Base-by-base conservation (phyloP, 2,797 vertebrate species). In the Protonibea diacanthus region DNA sequence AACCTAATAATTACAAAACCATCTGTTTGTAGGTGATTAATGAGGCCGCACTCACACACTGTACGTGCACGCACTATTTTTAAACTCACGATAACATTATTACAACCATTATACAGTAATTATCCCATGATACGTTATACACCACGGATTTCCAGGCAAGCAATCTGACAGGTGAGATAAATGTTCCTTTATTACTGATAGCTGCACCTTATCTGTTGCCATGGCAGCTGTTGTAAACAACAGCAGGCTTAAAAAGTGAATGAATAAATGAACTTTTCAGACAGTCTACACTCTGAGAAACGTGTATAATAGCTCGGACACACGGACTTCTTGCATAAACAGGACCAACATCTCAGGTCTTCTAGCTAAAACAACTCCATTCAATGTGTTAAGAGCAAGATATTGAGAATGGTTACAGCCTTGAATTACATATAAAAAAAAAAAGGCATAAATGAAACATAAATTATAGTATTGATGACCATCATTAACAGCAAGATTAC, bases 11-110 rank as follows among this genome's bases (percentile, higher is more conserved):
- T 67, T 44, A 45, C 56, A 13, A 40, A 6, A 23, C 47, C 70
- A 58, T 66, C 55, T 71, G 76, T n/a, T 61, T 1, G 0, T 11
- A 20, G 44, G 48, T 80, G 69, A 65, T 55, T 57, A 72, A 63
- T 38, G 25, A 82, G n/a, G 67, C 71, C 40, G 9, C 44, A 1
- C 63, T 71, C 51, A 55, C 27, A 53, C 23, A 25, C n/a, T 29
- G 5, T 4, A 40, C 15, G 14, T 17, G 9, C 42, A 9, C 0
- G 4, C 53, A 25, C 49, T 47, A 13, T 49, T 51, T 29, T 44
- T 49, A 57, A 17, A 74, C 55, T 29, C 27, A 48, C 25, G 40
- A 45, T 23, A 42, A 70, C 40, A 63, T 52, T 29, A 47, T 55
- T 57, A 62, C 13, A 42, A 25, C 7, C 42, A 20, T 23, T 61